Evolutionary conservation across 2,888 invertebrate genomes (phyloP), one percentile per base, ranked within the genome.

Genomic region (Lepidocyrtinus sp.): DNA sequence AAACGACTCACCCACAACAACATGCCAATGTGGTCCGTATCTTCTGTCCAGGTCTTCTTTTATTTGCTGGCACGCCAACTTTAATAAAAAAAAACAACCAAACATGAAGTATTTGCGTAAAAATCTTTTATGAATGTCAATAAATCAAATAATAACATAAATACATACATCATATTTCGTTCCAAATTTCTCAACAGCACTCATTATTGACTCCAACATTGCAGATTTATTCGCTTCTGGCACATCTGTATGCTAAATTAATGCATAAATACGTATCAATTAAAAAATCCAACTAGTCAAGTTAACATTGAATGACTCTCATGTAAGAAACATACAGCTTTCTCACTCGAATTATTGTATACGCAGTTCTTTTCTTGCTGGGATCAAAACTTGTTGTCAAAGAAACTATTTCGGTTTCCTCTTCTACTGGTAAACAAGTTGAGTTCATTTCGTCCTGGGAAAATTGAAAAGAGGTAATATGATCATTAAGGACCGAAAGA

Each of bases 191-290:
- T 85, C 86, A 45, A 86, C 72, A 2, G 84, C 84, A 1, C 76
- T 81, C 7, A 83, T 82, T 9, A 85, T 82, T 7, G 83, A 76
- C 25, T 86, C 86, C 68, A 86, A 75, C 25, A 85, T 83, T 55
- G 85, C 85, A 1, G 79, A 71, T 64, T 83, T 83, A 9, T 81
- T 83, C 27, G 85, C 85, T 55, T 86, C 85, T 0, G 86, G 85
- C 17, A 86, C 72, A 65, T 85, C 85, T 5, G 85, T 78, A 74
- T 83, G 83, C 86, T 86, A 70, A 55, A 21, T 36, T n/a, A 17
- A 24, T 9, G 24, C 22, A 21, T 19, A 46, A 22, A 46, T 46
- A 12, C 19, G 3, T 12, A 2, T 63, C 63, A 24, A 12, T 22
- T 2, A 59, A 24, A 55, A 55, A 64, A 50, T 21, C 21, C 45